These are phyloP conservation scores for Arctocebus calabarensis DNA, from an alignment of 2,797 vertebrate genomes.

Conservation along the genomic window DNA sequence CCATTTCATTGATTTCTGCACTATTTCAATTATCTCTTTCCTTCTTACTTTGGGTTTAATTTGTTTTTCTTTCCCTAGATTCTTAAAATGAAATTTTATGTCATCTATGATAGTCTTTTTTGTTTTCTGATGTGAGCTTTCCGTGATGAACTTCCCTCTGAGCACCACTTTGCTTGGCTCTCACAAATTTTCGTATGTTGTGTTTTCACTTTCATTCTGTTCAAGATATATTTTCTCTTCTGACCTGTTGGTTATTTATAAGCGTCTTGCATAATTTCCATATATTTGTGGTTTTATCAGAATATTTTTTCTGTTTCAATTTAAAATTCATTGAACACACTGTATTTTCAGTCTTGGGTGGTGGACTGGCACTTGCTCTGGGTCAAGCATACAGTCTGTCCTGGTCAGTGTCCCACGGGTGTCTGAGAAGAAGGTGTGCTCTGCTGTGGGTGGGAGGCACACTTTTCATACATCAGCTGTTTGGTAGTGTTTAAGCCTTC, in stretches of 20 bases:
- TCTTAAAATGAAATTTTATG: background rate
- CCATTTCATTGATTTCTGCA: background rate
- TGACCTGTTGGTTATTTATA: background rate
- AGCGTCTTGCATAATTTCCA: background rate
- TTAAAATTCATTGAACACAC: background rate
- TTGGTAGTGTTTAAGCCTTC: background rate
- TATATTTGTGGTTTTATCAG: background rate
- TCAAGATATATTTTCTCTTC: background rate
- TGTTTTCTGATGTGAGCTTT: background rate
- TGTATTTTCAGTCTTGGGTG: background rate
- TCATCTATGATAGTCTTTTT: background rate
- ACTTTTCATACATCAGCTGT: background rate
- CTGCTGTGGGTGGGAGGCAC: background rate
- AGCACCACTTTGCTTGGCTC: background rate
- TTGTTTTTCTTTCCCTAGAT: background rate
- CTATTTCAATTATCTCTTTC: background rate
- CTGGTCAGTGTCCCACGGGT: background rate
- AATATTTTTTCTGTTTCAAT: background rate
- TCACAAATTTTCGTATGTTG: background rate
- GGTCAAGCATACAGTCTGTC: background rate
- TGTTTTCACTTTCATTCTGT: constrained; percentile 11
- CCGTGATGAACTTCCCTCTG: constrained; percentile 14
- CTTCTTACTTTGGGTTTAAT: background rate
- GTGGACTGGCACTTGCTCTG: background rate
- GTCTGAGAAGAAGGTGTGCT: background rate